Evolutionary conservation across 2,113 vertebrate genomes (phyloP).

Genomic region (Ceuthmochares aereus): DNA sequence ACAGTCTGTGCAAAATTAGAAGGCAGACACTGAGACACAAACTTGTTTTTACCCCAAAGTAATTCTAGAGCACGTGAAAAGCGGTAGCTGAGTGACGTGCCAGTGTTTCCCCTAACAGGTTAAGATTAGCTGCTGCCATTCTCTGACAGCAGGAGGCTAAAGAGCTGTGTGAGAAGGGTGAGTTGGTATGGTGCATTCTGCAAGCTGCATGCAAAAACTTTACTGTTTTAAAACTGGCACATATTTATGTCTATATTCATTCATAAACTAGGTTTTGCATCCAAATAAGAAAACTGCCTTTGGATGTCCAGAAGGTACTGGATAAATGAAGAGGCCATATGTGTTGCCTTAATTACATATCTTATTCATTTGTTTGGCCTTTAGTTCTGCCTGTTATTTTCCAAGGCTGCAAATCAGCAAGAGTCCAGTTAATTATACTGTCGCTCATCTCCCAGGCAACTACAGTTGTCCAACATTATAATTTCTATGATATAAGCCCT

Average conservation of each 20-base stretch:
- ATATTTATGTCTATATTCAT: background rate
- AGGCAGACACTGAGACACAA: conserved; percentile 15
- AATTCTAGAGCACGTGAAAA: background rate
- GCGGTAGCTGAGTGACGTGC: background rate
- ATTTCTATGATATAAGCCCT: background rate
- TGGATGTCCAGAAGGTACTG: background rate
- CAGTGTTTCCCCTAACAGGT: background rate
- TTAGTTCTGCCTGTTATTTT: conserved; percentile 12
- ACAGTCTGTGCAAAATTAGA: conserved; percentile 31
- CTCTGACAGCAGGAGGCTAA: background rate
- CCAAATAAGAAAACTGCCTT: background rate
- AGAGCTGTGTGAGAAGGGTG: background rate
- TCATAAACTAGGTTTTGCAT: background rate
- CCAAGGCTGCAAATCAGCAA: conserved; percentile 4
- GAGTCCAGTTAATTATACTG: conserved; percentile 10
- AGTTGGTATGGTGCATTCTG: background rate
- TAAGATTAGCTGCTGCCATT: background rate
- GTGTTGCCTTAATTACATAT: background rate
- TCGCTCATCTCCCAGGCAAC: background rate
- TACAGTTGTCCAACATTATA: background rate
- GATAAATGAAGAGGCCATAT: background rate
- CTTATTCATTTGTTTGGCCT: conserved; percentile 10
- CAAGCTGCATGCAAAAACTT: background rate
- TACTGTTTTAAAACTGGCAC: background rate
- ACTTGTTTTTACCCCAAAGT: background rate